Evolutionary conservation across 2,888 invertebrate species (phyloP).

Genomic region (Stramonita haemastoma): DNA sequence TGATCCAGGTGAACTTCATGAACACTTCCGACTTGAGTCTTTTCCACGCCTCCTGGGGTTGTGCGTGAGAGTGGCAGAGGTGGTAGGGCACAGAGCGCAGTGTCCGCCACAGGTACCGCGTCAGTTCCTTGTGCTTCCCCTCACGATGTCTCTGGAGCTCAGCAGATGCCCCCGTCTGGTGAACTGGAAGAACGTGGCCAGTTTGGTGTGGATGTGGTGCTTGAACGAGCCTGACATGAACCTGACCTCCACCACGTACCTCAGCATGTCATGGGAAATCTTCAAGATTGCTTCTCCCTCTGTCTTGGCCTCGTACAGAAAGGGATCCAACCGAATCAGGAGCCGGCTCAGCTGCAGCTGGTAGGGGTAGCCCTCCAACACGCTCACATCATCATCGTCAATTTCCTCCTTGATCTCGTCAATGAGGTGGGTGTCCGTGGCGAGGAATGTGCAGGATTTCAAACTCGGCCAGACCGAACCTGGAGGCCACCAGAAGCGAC

Average conservation of each 20-base stretch:
- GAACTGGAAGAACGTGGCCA: constrained; percentile 53
- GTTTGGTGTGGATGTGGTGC: constrained; percentile 44
- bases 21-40: constrained; percentile 50
- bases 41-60: constrained; percentile 46
- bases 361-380: constrained; percentile 52
- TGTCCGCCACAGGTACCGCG: constrained; percentile 50
- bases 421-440: constrained; percentile 47
- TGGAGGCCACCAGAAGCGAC: constrained; percentile 47
- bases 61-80: constrained; percentile 48
- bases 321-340: constrained; percentile 43
- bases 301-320: constrained; percentile 47
- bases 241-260: constrained; percentile 41
- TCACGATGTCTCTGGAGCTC: constrained; percentile 50
- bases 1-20: constrained; percentile 52
- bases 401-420: constrained; percentile 47
- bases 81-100: constrained; percentile 53
- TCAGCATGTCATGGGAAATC: constrained; percentile 40
- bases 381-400: constrained; percentile 48
- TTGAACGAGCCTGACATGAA: constrained; percentile 47
- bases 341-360: constrained; percentile 50
- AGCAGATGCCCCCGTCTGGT: constrained; percentile 49
- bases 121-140: constrained; percentile 43
- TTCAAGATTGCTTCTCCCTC: constrained; percentile 51
- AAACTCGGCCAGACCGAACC: constrained; percentile 48
- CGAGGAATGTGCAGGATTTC: constrained; percentile 51